Base-by-base conservation (phyloP, 2,113 vertebrate genomes). In the Brachirus orientalis region DNA sequence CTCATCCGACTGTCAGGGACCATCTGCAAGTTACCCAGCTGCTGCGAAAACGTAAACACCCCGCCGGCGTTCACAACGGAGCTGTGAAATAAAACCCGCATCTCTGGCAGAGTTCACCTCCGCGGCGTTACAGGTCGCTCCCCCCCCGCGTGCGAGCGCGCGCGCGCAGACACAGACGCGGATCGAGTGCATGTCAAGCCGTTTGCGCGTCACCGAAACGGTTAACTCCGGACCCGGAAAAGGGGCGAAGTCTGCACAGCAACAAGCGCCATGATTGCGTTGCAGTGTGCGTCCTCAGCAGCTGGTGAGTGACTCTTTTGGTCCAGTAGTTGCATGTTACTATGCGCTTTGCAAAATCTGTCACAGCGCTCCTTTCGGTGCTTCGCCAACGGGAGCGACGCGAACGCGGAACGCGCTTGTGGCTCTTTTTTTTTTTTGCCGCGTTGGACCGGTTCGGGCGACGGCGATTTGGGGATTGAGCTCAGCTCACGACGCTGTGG, bases 241-340 rank as follows among this genome's bases (percentile, higher is more conserved):
- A 28, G 28, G n/a, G 83, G 86, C 75, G 74, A 93, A 94, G 92
- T 94, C 93, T 94, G 93, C 92, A 92, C 93, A 90, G 93, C 93
- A 94, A 94, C 92, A 94, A 92, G 90, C 90, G 88, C 91, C 90
- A 90, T 87, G 85, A 92, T 91, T 93, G 90, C 91, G 90, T 91
- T 82, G 90, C 90, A 72, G 71, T 45, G 80, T 75, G 90, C 85
- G 90, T 82, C 12, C 83, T 84, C 82, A 83, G 83, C 88, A 88
- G 86, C 91, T 92, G 91, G 91, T 91, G 87, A 91, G 90, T 89
- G 89, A 84, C 80, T 86, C 85, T 85, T 82, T 84, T 88, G 84
- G 80, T 93, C 89, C 90, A 90, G 86, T 90, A 81, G 86, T 86
- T 90, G 91, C 90, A 86, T 91, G 92, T 93, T 93, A 90, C 86